phyloP scores from a whole-genome alignment of 2,113 vertebrate species.

The Pampusana beccarii region DNA sequence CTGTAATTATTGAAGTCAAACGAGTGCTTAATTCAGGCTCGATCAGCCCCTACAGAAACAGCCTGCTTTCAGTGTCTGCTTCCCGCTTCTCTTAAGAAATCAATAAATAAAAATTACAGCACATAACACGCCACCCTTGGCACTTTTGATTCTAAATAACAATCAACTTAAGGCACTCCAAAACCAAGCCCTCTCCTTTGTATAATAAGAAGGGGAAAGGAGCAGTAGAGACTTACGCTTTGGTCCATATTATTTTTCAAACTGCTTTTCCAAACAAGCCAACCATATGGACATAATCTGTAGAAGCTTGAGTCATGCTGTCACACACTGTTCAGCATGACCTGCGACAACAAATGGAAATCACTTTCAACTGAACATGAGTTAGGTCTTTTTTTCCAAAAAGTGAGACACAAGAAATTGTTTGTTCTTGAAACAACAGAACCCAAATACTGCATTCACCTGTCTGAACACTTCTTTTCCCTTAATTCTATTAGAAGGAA shows the following conservation, averaged over 20 bases:
- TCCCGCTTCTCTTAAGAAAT: neutral
- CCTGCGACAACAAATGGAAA: slow-evolving; percentile 9
- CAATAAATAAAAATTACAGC: neutral
- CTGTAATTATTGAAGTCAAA: neutral
- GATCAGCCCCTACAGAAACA: neutral
- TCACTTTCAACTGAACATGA: slow-evolving; percentile 4
- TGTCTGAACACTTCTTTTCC: neutral
- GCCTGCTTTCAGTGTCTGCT: neutral
- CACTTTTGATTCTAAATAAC: neutral
- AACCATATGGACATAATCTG: slow-evolving; percentile 13
- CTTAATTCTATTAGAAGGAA: neutral
- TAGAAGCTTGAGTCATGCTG: slow-evolving; percentile 23
- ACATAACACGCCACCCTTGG: neutral
- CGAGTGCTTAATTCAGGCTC: neutral
- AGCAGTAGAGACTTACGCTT: neutral
- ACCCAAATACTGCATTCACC: neutral
- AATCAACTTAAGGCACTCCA: neutral
- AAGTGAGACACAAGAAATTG: neutral
- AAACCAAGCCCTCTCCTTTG: neutral
- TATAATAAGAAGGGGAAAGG: neutral
- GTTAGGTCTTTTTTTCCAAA: neutral
- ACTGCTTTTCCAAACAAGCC: slow-evolving; percentile 19
- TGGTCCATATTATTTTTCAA: neutral
- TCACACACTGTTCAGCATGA: neutral
- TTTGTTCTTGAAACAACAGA: neutral